Evolutionary conservation across 1,140 invertebrate genomes (phyloP), one percentile per base, ranked within the genome.

Genomic region (Pygmarrhopalites habei): DNA sequence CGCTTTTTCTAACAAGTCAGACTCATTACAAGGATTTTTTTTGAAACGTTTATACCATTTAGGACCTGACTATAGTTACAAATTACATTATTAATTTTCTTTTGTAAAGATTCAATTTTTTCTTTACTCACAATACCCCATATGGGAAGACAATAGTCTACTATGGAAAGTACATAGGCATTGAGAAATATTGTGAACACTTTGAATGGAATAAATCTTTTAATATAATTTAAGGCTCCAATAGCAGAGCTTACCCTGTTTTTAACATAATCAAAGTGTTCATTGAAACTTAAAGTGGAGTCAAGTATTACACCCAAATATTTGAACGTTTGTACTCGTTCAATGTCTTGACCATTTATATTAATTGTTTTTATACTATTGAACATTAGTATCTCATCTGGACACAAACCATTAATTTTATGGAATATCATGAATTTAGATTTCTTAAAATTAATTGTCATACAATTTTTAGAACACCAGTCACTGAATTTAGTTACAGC

Each of bases 131-230:
- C 4, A 21, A 14, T 7, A n/a, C 44, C 44, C 44, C 44, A 46
- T 10, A 46, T n/a, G 19, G 44, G 44, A n/a, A 46, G 44, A 46
- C 44, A 46, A 19, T 46, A 46, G n/a, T 46, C 44, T 14, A 46
- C 19, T 46, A n/a, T 46, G 10, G 44, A 46, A 10, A 46, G 19
- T 14, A 46, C 21, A 5, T 14, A 46, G 21, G 15, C 4, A 17
- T n/a, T 17, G 19, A 46, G 15, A 10, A 51, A 26, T 25, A 51
- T 51, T 28, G 2, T 25, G n/a, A 28, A 51, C 3, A 25, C 23
- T 3, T 26, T 2, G 7, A 51, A n/a, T 14, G 44, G 19, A 17
- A 46, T n/a, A n/a, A n/a, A 46, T 10, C 44, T 7, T 46, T 46
- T 46, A n/a, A 46, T n/a, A 10, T 10, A 46, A 17, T n/a, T 17